Percentiles rank a stretch among this genome's conserved stretches.
Conservation (phyloP, 2,797 vertebrate species). For the Pyrocephalus nanus region DNA sequence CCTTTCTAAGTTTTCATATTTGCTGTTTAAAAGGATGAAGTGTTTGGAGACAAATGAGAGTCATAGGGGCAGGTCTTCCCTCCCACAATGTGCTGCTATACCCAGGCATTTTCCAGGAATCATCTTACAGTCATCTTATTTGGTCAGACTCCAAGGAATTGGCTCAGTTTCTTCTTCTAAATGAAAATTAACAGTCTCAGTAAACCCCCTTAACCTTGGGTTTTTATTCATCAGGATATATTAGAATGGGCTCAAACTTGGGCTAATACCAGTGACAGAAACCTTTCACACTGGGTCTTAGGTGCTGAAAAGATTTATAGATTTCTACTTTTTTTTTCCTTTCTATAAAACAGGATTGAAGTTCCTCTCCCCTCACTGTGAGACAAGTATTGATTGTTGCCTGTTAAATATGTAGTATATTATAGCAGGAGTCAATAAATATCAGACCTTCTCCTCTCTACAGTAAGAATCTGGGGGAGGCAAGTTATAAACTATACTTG, state of each 20-base stretch:
- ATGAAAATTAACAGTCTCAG: conserved; percentile 21
- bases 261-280: neutral
- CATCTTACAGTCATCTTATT: neutral
- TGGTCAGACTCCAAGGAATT: conserved; percentile 12
- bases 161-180: conserved; percentile 1
- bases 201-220: neutral
- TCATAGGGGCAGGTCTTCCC: neutral
- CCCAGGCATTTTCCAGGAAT: neutral
- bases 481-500: neutral
- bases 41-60: neutral
- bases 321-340: neutral
- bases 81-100: neutral
- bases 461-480: neutral
- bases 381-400: neutral
- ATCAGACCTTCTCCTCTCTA: neutral
- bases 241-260: neutral
- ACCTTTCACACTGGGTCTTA: neutral
- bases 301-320: neutral
- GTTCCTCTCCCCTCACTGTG: neutral
- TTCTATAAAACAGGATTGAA: neutral
- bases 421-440: neutral
- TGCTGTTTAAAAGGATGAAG: neutral
- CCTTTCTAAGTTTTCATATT: neutral
- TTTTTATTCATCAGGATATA: neutral
- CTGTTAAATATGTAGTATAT: neutral